A percentile compares a stretch with the other conserved stretches of the same genome.
phyloP scores from a whole-genome alignment of 1,140 invertebrate species.

The Caligus rogercresseyi region DNA sequence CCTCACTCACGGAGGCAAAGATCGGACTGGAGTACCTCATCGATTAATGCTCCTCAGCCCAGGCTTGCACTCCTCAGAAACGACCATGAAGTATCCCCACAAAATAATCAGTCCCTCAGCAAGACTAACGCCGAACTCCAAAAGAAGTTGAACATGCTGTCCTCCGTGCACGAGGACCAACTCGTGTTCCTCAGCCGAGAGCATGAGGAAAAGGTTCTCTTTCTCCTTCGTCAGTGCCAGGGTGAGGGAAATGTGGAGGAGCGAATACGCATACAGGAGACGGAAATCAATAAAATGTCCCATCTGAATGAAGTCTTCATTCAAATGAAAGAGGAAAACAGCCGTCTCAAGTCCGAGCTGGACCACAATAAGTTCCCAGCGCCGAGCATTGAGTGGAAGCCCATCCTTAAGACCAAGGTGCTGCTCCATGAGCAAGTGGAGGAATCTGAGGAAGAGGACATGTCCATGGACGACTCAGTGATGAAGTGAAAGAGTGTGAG shows the following conservation, averaged over 20 bases:
- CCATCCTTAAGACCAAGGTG: too few relatives aligned
- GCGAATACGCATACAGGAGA: conserved; percentile 22
- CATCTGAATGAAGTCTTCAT: conserved; percentile 21
- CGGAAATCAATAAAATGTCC: conserved; percentile 21
- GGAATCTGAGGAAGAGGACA: background rate
- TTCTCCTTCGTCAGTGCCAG: conserved; percentile 22
- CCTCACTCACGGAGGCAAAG: conserved; percentile 34
- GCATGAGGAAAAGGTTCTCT: conserved; percentile 23
- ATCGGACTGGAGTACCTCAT: conserved; percentile 29
- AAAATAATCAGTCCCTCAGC: conserved; percentile 25
- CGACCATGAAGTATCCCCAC: conserved; percentile 20
- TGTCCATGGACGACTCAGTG: conserved; percentile 19
- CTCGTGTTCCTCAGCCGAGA: conserved; percentile 18
- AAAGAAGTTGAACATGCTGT: conserved; percentile 21
- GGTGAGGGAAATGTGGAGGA: conserved; percentile 5
- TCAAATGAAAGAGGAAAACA: conserved; percentile 18
- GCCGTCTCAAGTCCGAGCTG: too few relatives aligned
- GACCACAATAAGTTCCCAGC: too few relatives aligned
- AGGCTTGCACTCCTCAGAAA: conserved; percentile 1
- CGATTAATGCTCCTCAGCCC: background rate
- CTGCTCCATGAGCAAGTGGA: too few relatives aligned
- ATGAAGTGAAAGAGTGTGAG: conserved; percentile 23
- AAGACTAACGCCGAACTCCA: conserved; percentile 24
- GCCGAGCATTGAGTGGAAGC: too few relatives aligned
- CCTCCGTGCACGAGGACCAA: conserved; percentile 21